Percentiles rank a stretch among this genome's conserved stretches.
phyloP scores from a whole-genome alignment of 64 coral and sea anemone species.

The Exaiptasia diaphana region DNA sequence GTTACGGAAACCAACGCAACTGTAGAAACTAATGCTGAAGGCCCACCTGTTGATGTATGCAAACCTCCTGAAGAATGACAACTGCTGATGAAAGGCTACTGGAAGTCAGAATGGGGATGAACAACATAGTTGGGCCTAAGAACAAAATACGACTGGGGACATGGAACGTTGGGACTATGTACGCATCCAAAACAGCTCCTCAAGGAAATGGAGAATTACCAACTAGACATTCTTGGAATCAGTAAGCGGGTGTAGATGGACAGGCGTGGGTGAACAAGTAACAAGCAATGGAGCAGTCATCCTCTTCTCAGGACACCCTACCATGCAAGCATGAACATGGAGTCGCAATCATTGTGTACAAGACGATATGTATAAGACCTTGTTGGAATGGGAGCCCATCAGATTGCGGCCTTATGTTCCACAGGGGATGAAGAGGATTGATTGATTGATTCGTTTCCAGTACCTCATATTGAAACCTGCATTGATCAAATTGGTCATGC shows the following conservation, averaged over 20 bases:
- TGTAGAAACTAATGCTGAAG: not conserved
- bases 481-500: not conserved
- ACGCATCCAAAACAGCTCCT: not conserved
- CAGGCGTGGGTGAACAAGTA: not conserved
- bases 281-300: constrained; percentile 15
- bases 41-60: constrained; percentile 3
- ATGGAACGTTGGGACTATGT: constrained; percentile 36
- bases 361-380: constrained; percentile 10
- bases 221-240: constrained; percentile 15
- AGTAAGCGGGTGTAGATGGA: constrained; percentile 25
- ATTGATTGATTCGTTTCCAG: constrained; percentile 27
- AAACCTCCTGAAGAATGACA: not conserved
- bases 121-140: constrained; percentile 26
- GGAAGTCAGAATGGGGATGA: constrained; percentile 16
- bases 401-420: too few species aligned
- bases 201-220: constrained; percentile 13
- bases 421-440: too few species aligned
- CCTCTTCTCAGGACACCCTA: not conserved
- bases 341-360: constrained; percentile 2
- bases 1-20: constrained; percentile 25
- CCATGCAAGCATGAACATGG: not conserved
- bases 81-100: constrained; percentile 10
- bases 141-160: not conserved
- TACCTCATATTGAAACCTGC: constrained; percentile 14
- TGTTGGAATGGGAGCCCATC: constrained; percentile 12